These are phyloP conservation scores for Himalopsyche tibetana DNA, from an alignment of 2,888 invertebrate genomes.

Conservation along the genomic window DNA sequence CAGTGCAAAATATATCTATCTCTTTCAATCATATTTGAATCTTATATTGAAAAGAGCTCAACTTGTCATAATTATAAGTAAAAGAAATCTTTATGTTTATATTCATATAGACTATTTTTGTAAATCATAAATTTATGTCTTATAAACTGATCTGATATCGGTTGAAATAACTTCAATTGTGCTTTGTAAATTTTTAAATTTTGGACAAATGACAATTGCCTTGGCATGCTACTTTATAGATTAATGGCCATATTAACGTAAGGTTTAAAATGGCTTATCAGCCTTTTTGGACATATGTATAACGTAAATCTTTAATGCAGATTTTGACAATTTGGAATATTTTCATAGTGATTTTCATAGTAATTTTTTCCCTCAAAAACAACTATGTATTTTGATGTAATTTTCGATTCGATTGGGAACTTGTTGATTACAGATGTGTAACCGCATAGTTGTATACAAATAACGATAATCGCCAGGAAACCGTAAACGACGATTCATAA, in stretches of 20 bases:
- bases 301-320: background rate
- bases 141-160: background rate
- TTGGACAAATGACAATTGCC: conserved; percentile 35
- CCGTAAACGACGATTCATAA: no score
- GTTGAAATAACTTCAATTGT: conserved; percentile 51
- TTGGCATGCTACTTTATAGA: conserved; percentile 32
- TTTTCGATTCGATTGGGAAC: background rate
- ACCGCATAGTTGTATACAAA: no score
- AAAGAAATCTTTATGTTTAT: background rate
- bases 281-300: background rate
- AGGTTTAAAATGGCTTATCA: conserved; percentile 27
- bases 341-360: no score
- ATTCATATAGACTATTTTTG: background rate
- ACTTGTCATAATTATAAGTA: background rate
- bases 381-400: background rate
- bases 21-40: conserved; percentile 46
- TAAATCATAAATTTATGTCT: background rate
- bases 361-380: conserved; percentile 41
- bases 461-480: no score
- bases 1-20: conserved; percentile 57
- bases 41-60: background rate
- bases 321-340: conserved; percentile 53
- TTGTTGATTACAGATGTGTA: no score
- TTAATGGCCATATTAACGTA: background rate
- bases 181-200: conserved; percentile 29